Conservation (phyloP, 2,113 vertebrate species). For the Rhineura floridana region DNA sequence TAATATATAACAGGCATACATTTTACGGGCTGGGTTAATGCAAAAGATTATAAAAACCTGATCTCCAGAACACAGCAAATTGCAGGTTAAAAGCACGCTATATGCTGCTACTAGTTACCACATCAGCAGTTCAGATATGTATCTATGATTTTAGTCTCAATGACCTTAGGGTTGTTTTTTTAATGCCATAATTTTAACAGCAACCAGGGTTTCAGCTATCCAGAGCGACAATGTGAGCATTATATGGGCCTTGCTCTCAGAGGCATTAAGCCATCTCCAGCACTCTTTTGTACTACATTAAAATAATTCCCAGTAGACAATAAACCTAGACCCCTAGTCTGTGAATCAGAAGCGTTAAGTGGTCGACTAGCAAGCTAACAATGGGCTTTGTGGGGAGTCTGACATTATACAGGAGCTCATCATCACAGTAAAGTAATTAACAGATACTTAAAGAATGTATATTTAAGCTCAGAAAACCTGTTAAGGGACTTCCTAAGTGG, state of each 20-base stretch:
- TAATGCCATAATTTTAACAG: slow-evolving; percentile 66
- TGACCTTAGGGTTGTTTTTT: slow-evolving; percentile 46
- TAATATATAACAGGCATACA: slow-evolving; percentile 56
- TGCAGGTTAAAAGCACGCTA: slow-evolving; percentile 62
- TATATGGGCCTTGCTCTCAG: slow-evolving; percentile 53
- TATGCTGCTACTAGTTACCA: slow-evolving; percentile 68
- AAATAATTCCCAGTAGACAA: slow-evolving; percentile 67
- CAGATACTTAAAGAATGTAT: slow-evolving; percentile 73
- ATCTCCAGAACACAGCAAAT: slow-evolving; percentile 54
- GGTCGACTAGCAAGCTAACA: slow-evolving; percentile 60
- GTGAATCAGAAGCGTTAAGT: slow-evolving; percentile 71
- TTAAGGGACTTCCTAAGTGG: slow-evolving; percentile 74
- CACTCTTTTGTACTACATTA: slow-evolving; percentile 59
- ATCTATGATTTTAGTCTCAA: slow-evolving; percentile 60
- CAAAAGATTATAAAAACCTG: slow-evolving; percentile 58
- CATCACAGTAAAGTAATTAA: slow-evolving; percentile 73
- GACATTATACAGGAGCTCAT: slow-evolving; percentile 72
- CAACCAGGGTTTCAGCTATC: slow-evolving; percentile 41
- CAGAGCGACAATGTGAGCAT: slow-evolving; percentile 62
- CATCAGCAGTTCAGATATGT: slow-evolving; percentile 58
- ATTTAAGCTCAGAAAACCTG: slow-evolving; percentile 72
- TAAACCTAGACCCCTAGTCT: slow-evolving; percentile 55
- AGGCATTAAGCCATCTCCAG: slow-evolving; percentile 67
- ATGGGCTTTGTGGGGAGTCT: slow-evolving; percentile 63
- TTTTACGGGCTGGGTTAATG: slow-evolving; percentile 44